Conservation (phyloP, 2,888 invertebrate species). For the Nomada goodeniana region DNA sequence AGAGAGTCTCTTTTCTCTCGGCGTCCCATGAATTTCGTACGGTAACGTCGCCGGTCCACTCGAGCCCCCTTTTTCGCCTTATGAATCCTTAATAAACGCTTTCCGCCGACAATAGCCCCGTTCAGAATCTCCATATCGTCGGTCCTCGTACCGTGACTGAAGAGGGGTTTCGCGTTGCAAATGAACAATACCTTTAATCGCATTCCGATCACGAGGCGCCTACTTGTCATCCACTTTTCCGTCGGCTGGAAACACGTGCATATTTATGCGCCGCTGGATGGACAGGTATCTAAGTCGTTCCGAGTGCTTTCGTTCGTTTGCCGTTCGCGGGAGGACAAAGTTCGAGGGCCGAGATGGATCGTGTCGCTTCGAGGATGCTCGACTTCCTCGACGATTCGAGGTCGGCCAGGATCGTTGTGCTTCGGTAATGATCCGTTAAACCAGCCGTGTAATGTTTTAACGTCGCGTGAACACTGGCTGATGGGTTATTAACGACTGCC, state of each 20-base stretch:
- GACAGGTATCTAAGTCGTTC: slow-evolving; percentile 71
- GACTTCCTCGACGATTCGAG: not conserved
- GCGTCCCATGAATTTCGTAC: slow-evolving; percentile 17
- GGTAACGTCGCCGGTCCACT: not conserved
- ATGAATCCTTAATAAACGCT: slow-evolving; percentile 35
- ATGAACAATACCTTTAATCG: slow-evolving; percentile 63
- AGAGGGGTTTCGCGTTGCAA: slow-evolving; percentile 23
- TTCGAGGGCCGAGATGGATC: too few species aligned
- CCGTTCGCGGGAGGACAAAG: too few species aligned
- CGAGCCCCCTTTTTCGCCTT: slow-evolving; percentile 19
- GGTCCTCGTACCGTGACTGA: not conserved
- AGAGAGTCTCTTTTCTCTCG: not conserved
- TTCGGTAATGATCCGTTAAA: slow-evolving; percentile 38
- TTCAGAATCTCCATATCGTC: slow-evolving; percentile 33
- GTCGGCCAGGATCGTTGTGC: not conserved
- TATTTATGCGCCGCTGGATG: slow-evolving; percentile 61
- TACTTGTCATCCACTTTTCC: slow-evolving; percentile 56
- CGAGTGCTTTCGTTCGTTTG: not conserved
- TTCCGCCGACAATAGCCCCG: not conserved
- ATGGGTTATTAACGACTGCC: slow-evolving; percentile 18
- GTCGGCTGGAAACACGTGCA: slow-evolving; percentile 19
- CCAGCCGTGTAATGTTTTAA: slow-evolving; percentile 11
- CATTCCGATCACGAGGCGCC: slow-evolving; percentile 62
- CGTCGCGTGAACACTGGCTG: slow-evolving; percentile 2
- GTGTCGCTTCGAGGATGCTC: too few species aligned